Conservation (phyloP, 2,888 invertebrate genomes). For the Sarcophaga variegata region DNA sequence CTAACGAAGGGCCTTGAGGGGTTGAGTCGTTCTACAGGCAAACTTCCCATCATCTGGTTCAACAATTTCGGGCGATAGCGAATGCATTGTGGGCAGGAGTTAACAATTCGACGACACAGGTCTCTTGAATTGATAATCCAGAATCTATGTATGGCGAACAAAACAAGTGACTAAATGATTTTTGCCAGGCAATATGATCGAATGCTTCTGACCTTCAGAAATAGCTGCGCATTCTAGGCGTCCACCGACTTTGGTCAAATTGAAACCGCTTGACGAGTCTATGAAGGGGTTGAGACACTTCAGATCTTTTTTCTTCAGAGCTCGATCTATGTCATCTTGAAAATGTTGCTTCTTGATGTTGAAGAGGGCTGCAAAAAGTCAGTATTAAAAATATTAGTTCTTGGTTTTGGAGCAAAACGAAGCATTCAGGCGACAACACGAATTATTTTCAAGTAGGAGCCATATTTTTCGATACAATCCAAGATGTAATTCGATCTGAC, state of each 20-base stretch:
- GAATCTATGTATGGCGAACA: neutral
- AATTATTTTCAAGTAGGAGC: conserved; percentile 33
- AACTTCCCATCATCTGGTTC: too few relatives aligned
- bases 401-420: conserved; percentile 11
- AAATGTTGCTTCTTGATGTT: too few relatives aligned
- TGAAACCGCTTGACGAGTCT: too few relatives aligned
- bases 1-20: too few relatives aligned
- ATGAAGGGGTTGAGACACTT: too few relatives aligned
- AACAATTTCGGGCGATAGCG: too few relatives aligned
- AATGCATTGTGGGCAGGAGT: too few relatives aligned
- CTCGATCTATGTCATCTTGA: too few relatives aligned
- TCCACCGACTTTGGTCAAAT: neutral
- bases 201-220: neutral
- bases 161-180: neutral
- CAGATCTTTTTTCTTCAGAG: too few relatives aligned
- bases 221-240: neutral
- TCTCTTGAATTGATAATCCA: too few relatives aligned
- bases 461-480: conserved; percentile 14
- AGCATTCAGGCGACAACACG: conserved; percentile 52
- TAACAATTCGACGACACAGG: too few relatives aligned
- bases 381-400: neutral
- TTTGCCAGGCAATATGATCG: neutral
- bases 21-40: too few relatives aligned
- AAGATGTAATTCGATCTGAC: conserved; percentile 15
- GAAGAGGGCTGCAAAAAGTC: neutral